Conservation (phyloP, 2,888 invertebrate species). For the Chymomyza caudatula region DNA sequence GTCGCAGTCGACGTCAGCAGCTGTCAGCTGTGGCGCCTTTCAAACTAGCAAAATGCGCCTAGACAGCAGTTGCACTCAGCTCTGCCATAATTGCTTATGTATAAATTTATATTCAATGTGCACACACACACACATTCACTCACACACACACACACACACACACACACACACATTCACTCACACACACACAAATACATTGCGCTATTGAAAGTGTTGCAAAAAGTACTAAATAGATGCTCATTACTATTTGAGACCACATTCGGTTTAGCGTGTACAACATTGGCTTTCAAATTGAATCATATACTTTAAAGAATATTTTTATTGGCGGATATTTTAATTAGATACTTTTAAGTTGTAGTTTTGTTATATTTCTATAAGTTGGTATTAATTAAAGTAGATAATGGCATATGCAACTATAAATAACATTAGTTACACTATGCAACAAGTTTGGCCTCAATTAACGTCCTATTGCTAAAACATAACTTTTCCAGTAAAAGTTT, state of each 20-base stretch:
- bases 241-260: neutral
- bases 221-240: neutral
- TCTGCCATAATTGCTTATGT: conserved; percentile 45
- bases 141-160: neutral
- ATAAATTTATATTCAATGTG: conserved; percentile 29
- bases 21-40: conserved; percentile 39
- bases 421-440: no score
- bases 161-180: neutral
- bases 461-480: no score
- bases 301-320: no score
- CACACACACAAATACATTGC: neutral
- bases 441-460: no score
- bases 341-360: no score
- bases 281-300: no score
- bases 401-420: no score
- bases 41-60: conserved; percentile 17
- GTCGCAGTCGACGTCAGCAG: conserved; percentile 9
- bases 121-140: neutral
- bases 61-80: conserved; percentile 33
- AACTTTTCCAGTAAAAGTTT: no score
- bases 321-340: no score
- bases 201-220: neutral
- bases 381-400: no score
- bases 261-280: no score
- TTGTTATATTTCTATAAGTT: no score